Evolutionary conservation across 2,888 invertebrate genomes (phyloP), one percentile per base, ranked within the genome.

Genomic region (Archips crataeganus): DNA sequence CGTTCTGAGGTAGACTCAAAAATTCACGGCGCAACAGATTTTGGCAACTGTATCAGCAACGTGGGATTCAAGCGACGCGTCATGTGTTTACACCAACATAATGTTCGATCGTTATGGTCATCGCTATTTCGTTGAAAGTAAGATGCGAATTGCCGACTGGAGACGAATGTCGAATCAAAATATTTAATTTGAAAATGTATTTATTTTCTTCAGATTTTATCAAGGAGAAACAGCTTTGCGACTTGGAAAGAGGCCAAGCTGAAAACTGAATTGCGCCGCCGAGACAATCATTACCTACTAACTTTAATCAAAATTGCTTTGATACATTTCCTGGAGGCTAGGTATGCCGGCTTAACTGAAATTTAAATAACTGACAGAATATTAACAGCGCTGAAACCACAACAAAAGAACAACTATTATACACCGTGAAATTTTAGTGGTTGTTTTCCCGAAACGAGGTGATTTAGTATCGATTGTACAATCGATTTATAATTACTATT

Each of bases 191-290:
- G 79, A 77, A 82, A 81, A 79, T 81, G 74, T 79, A 76, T 80
- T 84, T 84, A 77, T 77, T 81, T 54, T 23, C 54, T 54, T 77
- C 75, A 79, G 80, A 84, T 84, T 85, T 80, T 83, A 86, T 87
- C 85, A 84, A 88, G 84, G 84, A 85, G 76, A 81, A 81, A 82
- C 83, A 78, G 77, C 80, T 77, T 78, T 79, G 80, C 80, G 84
- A 85, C 82, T 93, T 92, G 92, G 92, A 81, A 75, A 64, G 60
- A 71, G 75, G 90, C 92, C 93, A 92, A 90, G 82, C 83, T 82
- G 84, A 87, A 85, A 81, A 84, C 79, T 76, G 76, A 78, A 81
- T 79, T 77, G 57, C 42, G 42, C 57, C 39, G 57, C 66, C 66
- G 59, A 61, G 61, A 74, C 45, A 60, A 65, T 42, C 54, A 51